phyloP scores from a whole-genome alignment of 2,888 invertebrate species.

The Pseudococcus longispinus region DNA sequence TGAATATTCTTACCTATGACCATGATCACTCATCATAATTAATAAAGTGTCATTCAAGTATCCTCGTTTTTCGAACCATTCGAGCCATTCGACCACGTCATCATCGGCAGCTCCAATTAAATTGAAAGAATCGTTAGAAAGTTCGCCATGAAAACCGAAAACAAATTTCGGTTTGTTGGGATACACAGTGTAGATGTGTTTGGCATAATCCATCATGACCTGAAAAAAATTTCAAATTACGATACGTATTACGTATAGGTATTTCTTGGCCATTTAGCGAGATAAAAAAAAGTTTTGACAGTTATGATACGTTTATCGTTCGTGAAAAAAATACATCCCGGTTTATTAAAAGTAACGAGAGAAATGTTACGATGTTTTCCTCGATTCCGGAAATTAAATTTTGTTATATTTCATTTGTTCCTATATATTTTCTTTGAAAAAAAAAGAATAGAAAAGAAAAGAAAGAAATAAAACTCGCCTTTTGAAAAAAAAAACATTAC shows the following conservation, averaged over 20 bases:
- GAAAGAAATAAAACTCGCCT: no score
- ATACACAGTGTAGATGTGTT: slow-evolving; percentile 70
- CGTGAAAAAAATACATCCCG: neutral
- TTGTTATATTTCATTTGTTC: neutral
- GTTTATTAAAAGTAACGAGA: neutral
- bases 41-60: slow-evolving; percentile 80
- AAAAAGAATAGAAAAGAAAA: no score
- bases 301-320: neutral
- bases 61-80: slow-evolving; percentile 68
- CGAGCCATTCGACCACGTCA: slow-evolving; percentile 74
- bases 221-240: slow-evolving; percentile 59
- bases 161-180: slow-evolving; percentile 76
- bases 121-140: slow-evolving; percentile 87
- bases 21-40: slow-evolving; percentile 93
- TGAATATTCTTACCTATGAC: slow-evolving; percentile 71
- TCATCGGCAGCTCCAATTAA: slow-evolving; percentile 78
- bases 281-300: neutral
- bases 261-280: neutral
- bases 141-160: slow-evolving; percentile 87
- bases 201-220: slow-evolving; percentile 67
- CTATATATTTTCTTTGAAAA: neutral
- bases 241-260: neutral
- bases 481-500: neutral
- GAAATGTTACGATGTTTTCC: neutral
- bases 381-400: neutral